phyloP scores from a whole-genome alignment of 2,888 invertebrate species.

The Lagria hirta region DNA sequence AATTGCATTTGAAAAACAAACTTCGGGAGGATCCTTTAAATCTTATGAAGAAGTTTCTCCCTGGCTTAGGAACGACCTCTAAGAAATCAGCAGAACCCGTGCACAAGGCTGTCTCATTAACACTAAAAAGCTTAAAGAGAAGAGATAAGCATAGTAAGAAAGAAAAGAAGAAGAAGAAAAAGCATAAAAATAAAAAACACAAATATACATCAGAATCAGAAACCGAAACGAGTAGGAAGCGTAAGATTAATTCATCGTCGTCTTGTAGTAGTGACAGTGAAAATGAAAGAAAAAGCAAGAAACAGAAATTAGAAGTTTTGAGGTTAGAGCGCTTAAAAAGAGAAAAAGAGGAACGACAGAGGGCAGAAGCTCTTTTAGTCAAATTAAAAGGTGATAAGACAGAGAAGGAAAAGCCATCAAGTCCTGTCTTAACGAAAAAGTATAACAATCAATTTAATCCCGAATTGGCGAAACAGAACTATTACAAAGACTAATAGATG shows the following conservation, averaged over 20 bases:
- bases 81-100: conserved; percentile 21
- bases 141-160: conserved; percentile 50
- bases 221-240: conserved; percentile 26
- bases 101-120: conserved; percentile 4
- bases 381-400: conserved; percentile 62
- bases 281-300: conserved; percentile 45
- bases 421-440: conserved; percentile 58
- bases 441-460: conserved; percentile 98
- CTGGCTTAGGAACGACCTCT: conserved; percentile 26
- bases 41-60: conserved; percentile 64
- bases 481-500: conserved; percentile 5
- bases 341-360: conserved; percentile 76
- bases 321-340: conserved; percentile 77
- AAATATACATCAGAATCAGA: conserved; percentile 24
- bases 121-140: conserved; percentile 8
- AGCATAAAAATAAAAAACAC: conserved; percentile 43
- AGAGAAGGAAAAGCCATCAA: conserved; percentile 33
- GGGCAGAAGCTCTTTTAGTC: conserved; percentile 71
- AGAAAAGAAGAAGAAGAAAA: conserved; percentile 42
- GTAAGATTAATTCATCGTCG: no score
- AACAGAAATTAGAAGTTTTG: conserved; percentile 63
- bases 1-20: conserved; percentile 69
- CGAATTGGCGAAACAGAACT: conserved; percentile 81
- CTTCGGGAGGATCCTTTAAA: conserved; percentile 72
- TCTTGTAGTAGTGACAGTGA: conserved; percentile 31